phyloP scores from a whole-genome alignment of 1,140 invertebrate species.

The Mycetomoellerius zeteki region DNA sequence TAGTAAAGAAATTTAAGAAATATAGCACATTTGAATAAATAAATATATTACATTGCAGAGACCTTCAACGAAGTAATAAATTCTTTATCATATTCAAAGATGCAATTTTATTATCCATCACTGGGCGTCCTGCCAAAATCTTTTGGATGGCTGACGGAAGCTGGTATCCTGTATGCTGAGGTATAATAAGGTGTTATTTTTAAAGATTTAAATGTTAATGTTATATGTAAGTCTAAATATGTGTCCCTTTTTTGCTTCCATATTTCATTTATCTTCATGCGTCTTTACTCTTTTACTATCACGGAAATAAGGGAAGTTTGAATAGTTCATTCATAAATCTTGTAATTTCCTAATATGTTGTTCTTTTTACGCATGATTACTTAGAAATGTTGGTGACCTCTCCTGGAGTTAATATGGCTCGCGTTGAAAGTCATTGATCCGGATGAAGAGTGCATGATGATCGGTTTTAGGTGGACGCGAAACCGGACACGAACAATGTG shows the following conservation, averaged over 20 bases:
- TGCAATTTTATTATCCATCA: conserved; percentile 93
- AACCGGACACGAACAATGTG: conserved; percentile 88
- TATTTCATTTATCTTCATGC: neutral
- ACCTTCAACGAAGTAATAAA: conserved; percentile 92
- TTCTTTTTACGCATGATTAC: neutral
- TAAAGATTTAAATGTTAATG: conserved; percentile 80
- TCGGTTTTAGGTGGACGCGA: conserved; percentile 87
- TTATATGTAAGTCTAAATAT: neutral
- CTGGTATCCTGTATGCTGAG: conserved; percentile 91
- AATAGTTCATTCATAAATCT: neutral
- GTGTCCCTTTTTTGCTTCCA: neutral
- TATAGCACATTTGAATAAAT: conserved; percentile 28
- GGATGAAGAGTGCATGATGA: conserved; percentile 58
- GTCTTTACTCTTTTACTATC: no score
- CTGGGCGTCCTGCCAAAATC: conserved; percentile 90
- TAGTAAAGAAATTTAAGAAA: neutral
- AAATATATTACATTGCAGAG: conserved; percentile 80
- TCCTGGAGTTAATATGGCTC: neutral
- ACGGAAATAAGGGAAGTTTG: neutral
- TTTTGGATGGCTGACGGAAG: conserved; percentile 96
- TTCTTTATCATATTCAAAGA: conserved; percentile 92
- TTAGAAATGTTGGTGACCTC: neutral
- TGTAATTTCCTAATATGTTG: neutral
- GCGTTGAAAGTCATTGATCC: conserved; percentile 9
- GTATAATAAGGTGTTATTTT: conserved; percentile 87